A percentile compares a stretch with the other conserved stretches of the same genome.
Evolutionary conservation across 1,140 invertebrate species (phyloP).

Genomic region (Ceratina calcarata): DNA sequence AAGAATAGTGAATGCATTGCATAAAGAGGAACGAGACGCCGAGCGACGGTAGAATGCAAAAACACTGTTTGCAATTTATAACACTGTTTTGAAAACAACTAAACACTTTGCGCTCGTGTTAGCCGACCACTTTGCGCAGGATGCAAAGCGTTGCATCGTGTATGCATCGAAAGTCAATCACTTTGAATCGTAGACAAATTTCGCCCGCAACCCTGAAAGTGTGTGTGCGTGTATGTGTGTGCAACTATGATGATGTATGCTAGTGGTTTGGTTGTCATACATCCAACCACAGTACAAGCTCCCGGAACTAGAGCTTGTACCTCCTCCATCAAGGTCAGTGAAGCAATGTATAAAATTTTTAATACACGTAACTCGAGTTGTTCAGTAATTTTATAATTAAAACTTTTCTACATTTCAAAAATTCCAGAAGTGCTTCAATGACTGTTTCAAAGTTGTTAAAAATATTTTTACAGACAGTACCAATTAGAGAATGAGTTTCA

Average conservation of each 20-base stretch:
- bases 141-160: slow-evolving; percentile 27
- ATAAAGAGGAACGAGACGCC: neutral
- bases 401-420: too few species aligned
- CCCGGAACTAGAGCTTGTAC: too few species aligned
- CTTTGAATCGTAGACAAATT: slow-evolving; percentile 43
- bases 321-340: too few species aligned
- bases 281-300: too few species aligned
- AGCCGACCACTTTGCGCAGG: neutral
- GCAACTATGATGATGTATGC: slow-evolving; percentile 17
- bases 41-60: neutral
- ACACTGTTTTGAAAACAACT: neutral
- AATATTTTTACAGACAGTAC: too few species aligned
- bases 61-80: slow-evolving; percentile 10
- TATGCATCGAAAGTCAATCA: slow-evolving; percentile 43
- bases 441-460: too few species aligned
- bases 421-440: too few species aligned
- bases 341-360: too few species aligned
- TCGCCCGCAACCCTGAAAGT: slow-evolving; percentile 16
- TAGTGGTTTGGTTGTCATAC: neutral
- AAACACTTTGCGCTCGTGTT: too few species aligned
- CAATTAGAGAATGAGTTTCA: too few species aligned
- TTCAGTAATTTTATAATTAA: too few species aligned
- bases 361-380: too few species aligned
- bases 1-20: neutral
- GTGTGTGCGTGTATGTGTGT: neutral